phyloP scores from a whole-genome alignment of 2,888 invertebrate genomes.

The Drosophila aldrichi region DNA sequence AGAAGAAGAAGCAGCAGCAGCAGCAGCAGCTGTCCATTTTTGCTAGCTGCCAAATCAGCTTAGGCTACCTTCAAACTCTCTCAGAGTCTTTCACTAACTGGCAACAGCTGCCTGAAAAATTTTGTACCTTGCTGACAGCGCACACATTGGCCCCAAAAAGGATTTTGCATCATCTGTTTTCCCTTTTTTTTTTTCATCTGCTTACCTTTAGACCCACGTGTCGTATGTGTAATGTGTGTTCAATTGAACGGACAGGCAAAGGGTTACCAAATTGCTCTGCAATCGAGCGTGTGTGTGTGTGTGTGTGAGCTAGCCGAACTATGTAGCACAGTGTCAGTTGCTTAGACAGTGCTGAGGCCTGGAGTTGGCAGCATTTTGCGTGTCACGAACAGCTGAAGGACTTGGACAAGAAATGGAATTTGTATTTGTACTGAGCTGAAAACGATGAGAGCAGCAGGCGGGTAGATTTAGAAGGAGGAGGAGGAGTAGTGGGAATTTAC shows the following conservation, averaged over 20 bases:
- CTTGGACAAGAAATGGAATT: not conserved
- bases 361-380: constrained; percentile 6
- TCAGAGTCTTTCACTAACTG: constrained; percentile 5
- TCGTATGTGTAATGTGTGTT: constrained; percentile 63
- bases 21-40: constrained; percentile 44
- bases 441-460: constrained; percentile 1
- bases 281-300: constrained; percentile 11
- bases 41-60: constrained; percentile 56
- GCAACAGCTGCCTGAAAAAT: constrained; percentile 56
- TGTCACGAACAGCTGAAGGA: constrained; percentile 13
- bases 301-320: constrained; percentile 8
- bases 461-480: not conserved
- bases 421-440: not conserved
- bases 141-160: constrained; percentile 30
- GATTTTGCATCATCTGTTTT: constrained; percentile 45
- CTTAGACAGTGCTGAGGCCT: constrained; percentile 6
- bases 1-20: not conserved
- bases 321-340: constrained; percentile 29
- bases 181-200: not conserved
- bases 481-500: not conserved
- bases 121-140: constrained; percentile 52
- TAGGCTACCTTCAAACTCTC: constrained; percentile 11
- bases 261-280: constrained; percentile 41
- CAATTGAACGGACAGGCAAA: constrained; percentile 66
- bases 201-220: constrained; percentile 48